phyloP scores from a whole-genome alignment of 2,113 vertebrate species.

The Vulpes lagopus region DNA sequence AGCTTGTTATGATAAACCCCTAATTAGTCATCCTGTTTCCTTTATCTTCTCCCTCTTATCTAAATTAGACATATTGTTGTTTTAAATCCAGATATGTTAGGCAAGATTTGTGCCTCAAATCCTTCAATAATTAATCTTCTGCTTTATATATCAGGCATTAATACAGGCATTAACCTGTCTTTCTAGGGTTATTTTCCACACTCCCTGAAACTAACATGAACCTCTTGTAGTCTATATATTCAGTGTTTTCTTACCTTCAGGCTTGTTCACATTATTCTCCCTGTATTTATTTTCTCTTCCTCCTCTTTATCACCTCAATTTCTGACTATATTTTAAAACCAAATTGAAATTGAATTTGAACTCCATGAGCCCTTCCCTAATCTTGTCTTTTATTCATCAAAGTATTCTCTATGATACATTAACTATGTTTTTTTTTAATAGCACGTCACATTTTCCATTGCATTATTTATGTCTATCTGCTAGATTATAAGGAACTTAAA shows the following conservation, averaged over 20 bases:
- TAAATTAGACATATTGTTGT: neutral
- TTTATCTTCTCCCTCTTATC: neutral
- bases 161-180: neutral
- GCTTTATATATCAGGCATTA: neutral
- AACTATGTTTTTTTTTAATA: constrained; percentile 15
- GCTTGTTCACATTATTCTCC: neutral
- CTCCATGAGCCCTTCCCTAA: neutral
- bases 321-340: neutral
- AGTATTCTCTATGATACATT: neutral
- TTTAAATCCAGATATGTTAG: neutral
- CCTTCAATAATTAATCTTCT: neutral
- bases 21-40: neutral
- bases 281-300: neutral
- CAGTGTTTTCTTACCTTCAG: neutral
- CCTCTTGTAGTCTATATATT: neutral
- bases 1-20: neutral
- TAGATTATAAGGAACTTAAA: constrained; percentile 48
- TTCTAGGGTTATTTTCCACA: neutral
- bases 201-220: neutral
- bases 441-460: neutral
- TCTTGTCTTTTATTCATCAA: neutral
- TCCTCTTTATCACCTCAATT: neutral
- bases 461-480: neutral
- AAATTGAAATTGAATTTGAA: neutral
- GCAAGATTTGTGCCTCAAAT: neutral